Percentiles rank a stretch among this genome's conserved stretches.
These are phyloP conservation scores for Tauraco erythrolophus DNA, from an alignment of 2,113 vertebrate species.

Conservation along the genomic window DNA sequence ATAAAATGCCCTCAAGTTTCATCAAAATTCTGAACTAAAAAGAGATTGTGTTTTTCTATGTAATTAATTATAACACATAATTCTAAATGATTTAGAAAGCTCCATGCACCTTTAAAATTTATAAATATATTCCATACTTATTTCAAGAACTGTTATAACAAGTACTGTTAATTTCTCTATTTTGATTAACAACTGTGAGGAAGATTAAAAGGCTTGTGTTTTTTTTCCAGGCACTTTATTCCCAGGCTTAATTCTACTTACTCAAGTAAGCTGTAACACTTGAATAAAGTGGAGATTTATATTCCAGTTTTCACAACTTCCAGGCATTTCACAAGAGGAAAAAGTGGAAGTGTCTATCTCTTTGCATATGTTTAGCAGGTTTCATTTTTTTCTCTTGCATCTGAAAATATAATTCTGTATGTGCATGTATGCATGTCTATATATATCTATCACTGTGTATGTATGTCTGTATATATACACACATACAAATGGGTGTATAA, in stretches of 20 bases:
- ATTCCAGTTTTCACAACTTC: background rate
- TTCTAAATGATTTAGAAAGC: background rate
- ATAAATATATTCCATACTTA: background rate
- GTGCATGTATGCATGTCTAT: too few relatives aligned
- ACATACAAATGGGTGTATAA: too few relatives aligned
- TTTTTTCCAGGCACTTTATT: background rate
- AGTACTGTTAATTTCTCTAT: slow-evolving; percentile 33
- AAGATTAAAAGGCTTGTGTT: background rate
- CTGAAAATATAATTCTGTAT: background rate
- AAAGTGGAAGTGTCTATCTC: background rate
- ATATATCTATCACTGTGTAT: background rate
- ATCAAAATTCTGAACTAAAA: background rate
- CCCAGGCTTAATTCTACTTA: background rate
- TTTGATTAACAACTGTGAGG: slow-evolving; percentile 34
- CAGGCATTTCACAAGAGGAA: background rate
- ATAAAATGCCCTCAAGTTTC: background rate
- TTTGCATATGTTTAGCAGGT: background rate
- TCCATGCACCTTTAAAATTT: background rate
- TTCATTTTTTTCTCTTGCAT: background rate
- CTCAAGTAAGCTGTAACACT: background rate
- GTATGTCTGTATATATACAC: background rate
- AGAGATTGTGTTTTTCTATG: background rate
- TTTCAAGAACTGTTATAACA: slow-evolving; percentile 28
- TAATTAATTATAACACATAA: background rate
- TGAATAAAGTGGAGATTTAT: background rate